These are phyloP conservation scores for Pelmatolapia mariae DNA, from an alignment of 2,113 vertebrate species.

Conservation along the genomic window DNA sequence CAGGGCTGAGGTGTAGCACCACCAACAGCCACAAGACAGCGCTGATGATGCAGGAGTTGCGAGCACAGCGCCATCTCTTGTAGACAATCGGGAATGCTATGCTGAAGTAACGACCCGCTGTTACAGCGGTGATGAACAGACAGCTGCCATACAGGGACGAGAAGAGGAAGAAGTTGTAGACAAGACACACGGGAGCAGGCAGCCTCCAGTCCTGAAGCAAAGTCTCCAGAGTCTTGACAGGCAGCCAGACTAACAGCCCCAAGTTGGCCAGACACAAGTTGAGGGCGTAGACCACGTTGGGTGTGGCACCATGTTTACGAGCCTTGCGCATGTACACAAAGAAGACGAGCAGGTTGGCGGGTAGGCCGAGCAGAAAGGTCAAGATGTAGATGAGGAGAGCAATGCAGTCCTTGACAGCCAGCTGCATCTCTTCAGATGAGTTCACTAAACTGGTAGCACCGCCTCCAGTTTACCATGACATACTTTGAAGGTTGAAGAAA, in stretches of 20 bases:
- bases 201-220: slow-evolving; percentile 60
- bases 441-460: background rate
- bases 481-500: rapidly evolving
- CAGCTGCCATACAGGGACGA: slow-evolving; percentile 74
- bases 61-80: slow-evolving; percentile 70
- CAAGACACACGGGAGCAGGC: slow-evolving; percentile 60
- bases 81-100: slow-evolving; percentile 77
- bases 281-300: slow-evolving; percentile 77
- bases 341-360: slow-evolving; percentile 73
- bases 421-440: slow-evolving; percentile 15
- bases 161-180: slow-evolving; percentile 75
- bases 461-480: background rate
- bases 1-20: slow-evolving; percentile 61
- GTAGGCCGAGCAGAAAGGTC: slow-evolving; percentile 76
- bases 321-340: slow-evolving; percentile 71
- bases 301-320: slow-evolving; percentile 65
- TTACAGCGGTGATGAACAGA: slow-evolving; percentile 73
- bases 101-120: slow-evolving; percentile 75
- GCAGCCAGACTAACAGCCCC: slow-evolving; percentile 70
- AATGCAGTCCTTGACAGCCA: slow-evolving; percentile 12
- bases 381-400: slow-evolving; percentile 61
- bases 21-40: slow-evolving; percentile 64
- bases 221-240: slow-evolving; percentile 67
- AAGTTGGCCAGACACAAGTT: slow-evolving; percentile 78
- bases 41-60: slow-evolving; percentile 68